Conservation (phyloP, 2,797 vertebrate genomes). For the Micrastur ruficollis region DNA sequence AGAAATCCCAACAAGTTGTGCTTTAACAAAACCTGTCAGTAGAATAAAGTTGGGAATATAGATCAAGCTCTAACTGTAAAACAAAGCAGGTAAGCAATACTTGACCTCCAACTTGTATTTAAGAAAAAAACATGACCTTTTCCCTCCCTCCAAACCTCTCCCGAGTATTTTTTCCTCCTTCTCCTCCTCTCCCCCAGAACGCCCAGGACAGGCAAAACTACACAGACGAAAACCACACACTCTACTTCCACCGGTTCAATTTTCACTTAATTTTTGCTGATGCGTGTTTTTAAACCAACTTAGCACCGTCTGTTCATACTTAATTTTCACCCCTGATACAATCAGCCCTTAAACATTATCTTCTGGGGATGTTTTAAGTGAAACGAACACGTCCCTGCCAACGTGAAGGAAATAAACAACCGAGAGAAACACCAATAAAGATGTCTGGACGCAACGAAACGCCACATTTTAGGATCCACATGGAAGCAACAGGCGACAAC, state of each 20-base stretch:
- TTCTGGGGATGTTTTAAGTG: neutral
- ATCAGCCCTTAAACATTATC: neutral
- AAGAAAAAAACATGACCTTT: neutral
- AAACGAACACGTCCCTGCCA: neutral
- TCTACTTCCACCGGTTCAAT: neutral
- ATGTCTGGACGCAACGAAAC: neutral
- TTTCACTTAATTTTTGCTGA: neutral
- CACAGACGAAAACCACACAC: neutral
- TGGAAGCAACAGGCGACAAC: neutral
- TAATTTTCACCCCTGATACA: neutral
- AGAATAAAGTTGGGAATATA: rapidly evolving
- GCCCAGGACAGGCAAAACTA: neutral
- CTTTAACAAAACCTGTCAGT: neutral
- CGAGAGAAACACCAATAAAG: neutral
- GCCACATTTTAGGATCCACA: neutral
- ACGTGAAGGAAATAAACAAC: rapidly evolving
- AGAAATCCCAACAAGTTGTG: neutral
- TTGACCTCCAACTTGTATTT: neutral
- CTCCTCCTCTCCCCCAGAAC: neutral
- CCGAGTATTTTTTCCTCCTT: neutral
- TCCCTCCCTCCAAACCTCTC: neutral
- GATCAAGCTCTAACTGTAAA: neutral
- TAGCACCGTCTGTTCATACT: neutral
- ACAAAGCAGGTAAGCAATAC: no score
- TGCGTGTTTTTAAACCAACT: neutral